Evolutionary conservation across 2,113 vertebrate genomes (phyloP).

Genomic region (Chaenocephalus aceratus): DNA sequence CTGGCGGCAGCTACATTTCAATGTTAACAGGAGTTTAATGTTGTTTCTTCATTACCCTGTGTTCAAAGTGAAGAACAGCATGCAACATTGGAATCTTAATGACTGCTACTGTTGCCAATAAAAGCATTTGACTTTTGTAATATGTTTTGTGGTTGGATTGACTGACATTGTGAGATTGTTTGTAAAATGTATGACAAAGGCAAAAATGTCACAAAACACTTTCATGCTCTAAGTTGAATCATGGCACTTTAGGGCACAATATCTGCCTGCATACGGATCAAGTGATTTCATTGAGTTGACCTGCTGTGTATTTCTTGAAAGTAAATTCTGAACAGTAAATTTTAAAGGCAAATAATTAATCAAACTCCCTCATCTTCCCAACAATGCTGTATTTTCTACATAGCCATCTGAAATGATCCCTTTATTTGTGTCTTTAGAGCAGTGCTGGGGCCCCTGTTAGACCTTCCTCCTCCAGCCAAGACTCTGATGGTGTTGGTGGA

Average conservation of each 20-base stretch:
- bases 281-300: neutral
- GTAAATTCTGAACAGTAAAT: too few relatives aligned
- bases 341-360: too few relatives aligned
- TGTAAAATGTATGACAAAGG: too few relatives aligned
- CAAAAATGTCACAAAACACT: too few relatives aligned
- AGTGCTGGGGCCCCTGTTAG: conserved; percentile 82
- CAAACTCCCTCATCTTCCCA: too few relatives aligned
- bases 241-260: neutral
- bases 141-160: neutral
- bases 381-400: too few relatives aligned
- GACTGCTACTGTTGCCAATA: neutral
- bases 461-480: conserved; percentile 81
- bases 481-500: conserved; percentile 85
- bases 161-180: neutral
- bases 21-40: too few relatives aligned
- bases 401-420: neutral
- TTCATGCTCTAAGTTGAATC: neutral
- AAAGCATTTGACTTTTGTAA: neutral
- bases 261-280: conserved; percentile 2
- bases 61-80: too few relatives aligned
- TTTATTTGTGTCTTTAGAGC: conserved; percentile 66
- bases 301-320: too few relatives aligned
- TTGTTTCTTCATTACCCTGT: too few relatives aligned
- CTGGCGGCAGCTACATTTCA: too few relatives aligned
- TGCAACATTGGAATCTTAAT: too few relatives aligned